phyloP scores from a whole-genome alignment of 1,140 invertebrate species.

The Plectrocnemia conspersa region DNA sequence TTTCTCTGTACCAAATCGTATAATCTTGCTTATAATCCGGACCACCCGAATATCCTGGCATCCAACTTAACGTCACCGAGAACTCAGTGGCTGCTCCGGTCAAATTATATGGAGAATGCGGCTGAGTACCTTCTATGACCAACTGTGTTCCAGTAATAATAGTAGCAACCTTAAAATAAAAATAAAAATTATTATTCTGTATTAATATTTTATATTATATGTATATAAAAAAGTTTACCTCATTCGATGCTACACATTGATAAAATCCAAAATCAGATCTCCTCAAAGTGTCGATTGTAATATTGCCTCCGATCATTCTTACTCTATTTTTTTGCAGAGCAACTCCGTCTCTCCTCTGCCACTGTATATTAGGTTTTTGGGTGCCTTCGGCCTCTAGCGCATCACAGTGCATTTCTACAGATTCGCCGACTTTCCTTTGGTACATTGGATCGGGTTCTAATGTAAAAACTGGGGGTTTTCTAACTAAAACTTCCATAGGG shows the following conservation, averaged over 20 bases:
- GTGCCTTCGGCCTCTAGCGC: slow-evolving; percentile 86
- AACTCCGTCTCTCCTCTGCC: slow-evolving; percentile 81
- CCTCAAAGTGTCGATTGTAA: slow-evolving; percentile 83
- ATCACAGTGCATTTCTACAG: slow-evolving; percentile 89
- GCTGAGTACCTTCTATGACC: slow-evolving; percentile 92
- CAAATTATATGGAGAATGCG: slow-evolving; percentile 93
- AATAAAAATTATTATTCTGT: neutral
- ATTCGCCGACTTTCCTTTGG: slow-evolving; percentile 82
- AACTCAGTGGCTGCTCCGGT: slow-evolving; percentile 82
- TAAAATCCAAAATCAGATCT: slow-evolving; percentile 91
- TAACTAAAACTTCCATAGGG: slow-evolving; percentile 91
- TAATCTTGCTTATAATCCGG: slow-evolving; percentile 92
- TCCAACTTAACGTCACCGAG: slow-evolving; percentile 83
- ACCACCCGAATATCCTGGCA: slow-evolving; percentile 92
- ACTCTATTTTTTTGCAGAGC: slow-evolving; percentile 75
- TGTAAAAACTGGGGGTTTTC: slow-evolving; percentile 82
- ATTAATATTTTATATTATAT: slow-evolving; percentile 1
- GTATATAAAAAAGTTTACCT: slow-evolving; percentile 45
- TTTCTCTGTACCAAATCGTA: slow-evolving; percentile 85
- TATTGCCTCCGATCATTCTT: slow-evolving; percentile 76
- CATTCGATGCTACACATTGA: slow-evolving; percentile 91
- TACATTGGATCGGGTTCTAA: slow-evolving; percentile 81
- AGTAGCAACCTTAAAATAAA: slow-evolving; percentile 66
- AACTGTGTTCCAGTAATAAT: slow-evolving; percentile 85
- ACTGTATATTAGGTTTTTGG: slow-evolving; percentile 82